These are phyloP conservation scores for Sebastes kiyomatsui DNA, from an alignment of 2,797 vertebrate genomes.

Conservation along the genomic window DNA sequence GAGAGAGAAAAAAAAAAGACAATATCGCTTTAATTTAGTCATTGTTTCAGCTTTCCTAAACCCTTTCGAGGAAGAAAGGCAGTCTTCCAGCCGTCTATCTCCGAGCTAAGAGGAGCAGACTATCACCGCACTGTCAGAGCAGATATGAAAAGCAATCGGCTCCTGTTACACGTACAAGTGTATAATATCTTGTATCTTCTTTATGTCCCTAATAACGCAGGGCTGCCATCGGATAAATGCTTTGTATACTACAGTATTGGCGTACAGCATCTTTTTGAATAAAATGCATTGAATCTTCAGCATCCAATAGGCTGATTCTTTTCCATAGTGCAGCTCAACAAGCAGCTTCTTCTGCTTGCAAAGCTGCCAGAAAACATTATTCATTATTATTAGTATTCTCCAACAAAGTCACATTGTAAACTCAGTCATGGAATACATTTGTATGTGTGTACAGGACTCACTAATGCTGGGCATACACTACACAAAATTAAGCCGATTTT, in stretches of 20 bases:
- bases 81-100: slow-evolving; percentile 4
- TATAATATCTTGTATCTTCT: slow-evolving; percentile 37
- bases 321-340: neutral
- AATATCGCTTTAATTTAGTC: slow-evolving; percentile 77
- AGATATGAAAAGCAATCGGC: slow-evolving; percentile 48
- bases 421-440: neutral
- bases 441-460: neutral
- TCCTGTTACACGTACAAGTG: slow-evolving; percentile 24
- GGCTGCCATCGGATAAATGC: slow-evolving; percentile 9
- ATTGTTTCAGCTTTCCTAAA: slow-evolving; percentile 71
- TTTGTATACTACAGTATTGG: neutral
- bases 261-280: slow-evolving; percentile 11
- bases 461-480: no score
- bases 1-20: slow-evolving; percentile 7
- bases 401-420: neutral
- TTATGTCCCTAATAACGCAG: slow-evolving; percentile 27
- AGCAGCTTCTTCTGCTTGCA: slow-evolving; percentile 12
- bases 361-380: slow-evolving; percentile 20
- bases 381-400: neutral
- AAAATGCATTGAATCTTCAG: neutral
- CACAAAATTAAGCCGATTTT: no score
- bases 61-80: slow-evolving; percentile 47
- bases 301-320: neutral
- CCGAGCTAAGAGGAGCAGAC: slow-evolving; percentile 9
- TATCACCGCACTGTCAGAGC: slow-evolving; percentile 22